These are phyloP conservation scores for Lordiphosa stackelbergi DNA, from an alignment of 1,140 invertebrate species.

Conservation along the genomic window DNA sequence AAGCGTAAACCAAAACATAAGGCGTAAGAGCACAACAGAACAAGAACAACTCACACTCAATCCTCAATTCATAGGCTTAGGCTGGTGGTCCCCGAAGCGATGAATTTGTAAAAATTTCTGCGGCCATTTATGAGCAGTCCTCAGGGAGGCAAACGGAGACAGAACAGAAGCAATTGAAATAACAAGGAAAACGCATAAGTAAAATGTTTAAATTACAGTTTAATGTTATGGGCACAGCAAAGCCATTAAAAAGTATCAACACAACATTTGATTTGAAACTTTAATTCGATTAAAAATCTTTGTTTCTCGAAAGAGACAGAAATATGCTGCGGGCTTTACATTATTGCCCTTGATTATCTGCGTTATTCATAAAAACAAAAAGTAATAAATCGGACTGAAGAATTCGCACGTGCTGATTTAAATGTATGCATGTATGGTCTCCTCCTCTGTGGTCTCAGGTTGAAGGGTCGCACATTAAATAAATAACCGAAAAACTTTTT, in stretches of 20 bases:
- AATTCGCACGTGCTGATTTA: constrained; percentile 38
- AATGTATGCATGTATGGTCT: constrained; percentile 33
- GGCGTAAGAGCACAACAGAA: constrained; percentile 5
- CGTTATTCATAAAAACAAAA: constrained; percentile 34
- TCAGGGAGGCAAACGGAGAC: constrained; percentile 13
- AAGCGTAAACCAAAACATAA: too few relatives aligned
- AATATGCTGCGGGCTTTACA: constrained; percentile 1
- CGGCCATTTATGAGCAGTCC: constrained; percentile 36
- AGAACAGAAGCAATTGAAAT: constrained; percentile 10
- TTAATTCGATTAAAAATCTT: constrained; percentile 41
- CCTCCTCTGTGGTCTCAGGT: background rate
- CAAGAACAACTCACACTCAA: constrained; percentile 11
- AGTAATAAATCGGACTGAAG: constrained; percentile 1
- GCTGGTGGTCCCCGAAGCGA: constrained; percentile 31
- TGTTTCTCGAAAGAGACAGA: background rate
- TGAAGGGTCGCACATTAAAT: constrained; percentile 31
- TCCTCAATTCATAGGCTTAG: constrained; percentile 28
- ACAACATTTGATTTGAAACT: constrained; percentile 32
- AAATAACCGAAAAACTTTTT: constrained; percentile 57
- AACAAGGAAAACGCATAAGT: constrained; percentile 37
- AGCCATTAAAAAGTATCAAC: constrained; percentile 29
- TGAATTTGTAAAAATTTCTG: constrained; percentile 37
- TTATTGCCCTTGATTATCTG: constrained; percentile 41
- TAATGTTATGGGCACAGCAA: constrained; percentile 18
- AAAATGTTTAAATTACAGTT: constrained; percentile 44